Percentiles rank a stretch among this genome's conserved stretches.
Conservation (phyloP, 2,797 vertebrate species). For the Pseudochirops cupreus region DNA sequence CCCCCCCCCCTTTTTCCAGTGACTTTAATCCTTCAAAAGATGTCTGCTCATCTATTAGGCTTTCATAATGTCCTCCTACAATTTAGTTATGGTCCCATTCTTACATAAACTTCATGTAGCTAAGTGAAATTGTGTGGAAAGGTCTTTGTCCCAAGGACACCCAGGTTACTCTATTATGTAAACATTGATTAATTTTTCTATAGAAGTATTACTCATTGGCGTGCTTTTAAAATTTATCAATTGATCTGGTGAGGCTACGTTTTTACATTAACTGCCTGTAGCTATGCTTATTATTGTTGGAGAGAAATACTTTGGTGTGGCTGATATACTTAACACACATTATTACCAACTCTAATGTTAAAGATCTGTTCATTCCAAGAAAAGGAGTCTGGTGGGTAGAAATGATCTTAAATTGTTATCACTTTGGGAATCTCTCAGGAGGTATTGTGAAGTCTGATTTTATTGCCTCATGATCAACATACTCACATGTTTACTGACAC, state of each 20-base stretch:
- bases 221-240: constrained; percentile 7
- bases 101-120: neutral
- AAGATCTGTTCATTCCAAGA: neutral
- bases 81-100: neutral
- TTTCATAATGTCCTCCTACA: neutral
- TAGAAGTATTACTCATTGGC: neutral
- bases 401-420: neutral
- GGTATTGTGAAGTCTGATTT: constrained; percentile 4
- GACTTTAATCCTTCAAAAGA: constrained; percentile 11
- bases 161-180: constrained; percentile 24
- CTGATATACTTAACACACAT: neutral
- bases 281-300: constrained; percentile 1
- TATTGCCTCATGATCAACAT: neutral
- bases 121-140: neutral
- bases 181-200: neutral
- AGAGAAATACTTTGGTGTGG: constrained; percentile 4
- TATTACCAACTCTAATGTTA: neutral
- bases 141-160: neutral
- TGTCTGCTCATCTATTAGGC: neutral
- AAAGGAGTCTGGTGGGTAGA: neutral
- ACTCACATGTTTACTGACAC: neutral
- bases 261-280: neutral
- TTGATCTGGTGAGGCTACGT: neutral
- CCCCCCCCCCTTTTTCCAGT: neutral
- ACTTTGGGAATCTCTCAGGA: neutral